Conservation (phyloP, 2,888 invertebrate genomes). For the Pseudococcus viburni region DNA sequence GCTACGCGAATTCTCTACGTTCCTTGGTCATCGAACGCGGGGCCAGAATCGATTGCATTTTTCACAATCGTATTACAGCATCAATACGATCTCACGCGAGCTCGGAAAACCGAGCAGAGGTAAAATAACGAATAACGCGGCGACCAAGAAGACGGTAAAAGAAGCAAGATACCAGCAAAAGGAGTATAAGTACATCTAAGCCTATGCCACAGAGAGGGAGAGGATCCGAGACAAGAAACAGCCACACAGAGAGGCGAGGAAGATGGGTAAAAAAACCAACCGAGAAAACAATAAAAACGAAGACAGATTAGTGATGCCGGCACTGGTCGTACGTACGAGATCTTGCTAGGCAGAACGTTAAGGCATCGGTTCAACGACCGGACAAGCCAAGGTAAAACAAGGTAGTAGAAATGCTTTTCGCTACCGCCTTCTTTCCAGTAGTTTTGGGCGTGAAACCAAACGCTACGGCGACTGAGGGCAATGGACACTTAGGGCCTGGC, state of each 20-base stretch:
- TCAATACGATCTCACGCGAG: constrained; percentile 18
- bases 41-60: constrained; percentile 24
- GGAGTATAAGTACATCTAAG: not conserved
- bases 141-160: not conserved
- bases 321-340: constrained; percentile 44
- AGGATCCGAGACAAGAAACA: not conserved
- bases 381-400: constrained; percentile 64
- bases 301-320: constrained; percentile 58
- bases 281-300: constrained; percentile 55
- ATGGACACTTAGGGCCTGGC: constrained; percentile 29
- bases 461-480: constrained; percentile 41
- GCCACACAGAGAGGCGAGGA: not conserved
- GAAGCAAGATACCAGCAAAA: not conserved
- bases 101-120: not conserved
- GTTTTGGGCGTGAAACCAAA: constrained; percentile 54
- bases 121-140: not conserved
- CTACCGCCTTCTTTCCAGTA: constrained; percentile 57
- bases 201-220: not conserved
- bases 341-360: constrained; percentile 41
- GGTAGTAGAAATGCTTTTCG: constrained; percentile 49
- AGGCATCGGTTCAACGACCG: constrained; percentile 61
- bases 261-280: constrained; percentile 9
- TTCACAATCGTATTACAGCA: constrained; percentile 24
- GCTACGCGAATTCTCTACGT: constrained; percentile 14
- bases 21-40: constrained; percentile 9